Evolutionary conservation across 2,113 vertebrate species (phyloP), one percentile per base, ranked within the genome.

Genomic region (Ophthalmolycus amberensis): DNA sequence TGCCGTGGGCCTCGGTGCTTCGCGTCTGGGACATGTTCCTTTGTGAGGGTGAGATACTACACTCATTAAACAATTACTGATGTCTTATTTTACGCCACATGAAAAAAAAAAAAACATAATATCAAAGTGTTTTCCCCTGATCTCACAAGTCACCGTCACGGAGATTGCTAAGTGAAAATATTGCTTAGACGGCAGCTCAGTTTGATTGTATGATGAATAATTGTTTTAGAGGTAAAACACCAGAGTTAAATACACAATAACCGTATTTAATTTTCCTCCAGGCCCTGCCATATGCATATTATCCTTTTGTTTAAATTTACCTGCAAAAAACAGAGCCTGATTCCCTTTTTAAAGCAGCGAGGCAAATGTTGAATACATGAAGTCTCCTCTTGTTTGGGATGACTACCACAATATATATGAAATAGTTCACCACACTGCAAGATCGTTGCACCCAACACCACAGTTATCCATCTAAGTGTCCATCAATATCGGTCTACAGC

Each of bases 11-110:
- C 62, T 99, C 97, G 0, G 98, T 99, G 88, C 94, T 99, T 87
- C 96, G 98, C 0, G 94, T 99, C 80, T 99, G 98, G 98, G 98
- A 99, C 94, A 99, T 99, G 97, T 99, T 99, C 91, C 97, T 99
- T 56, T 99, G 98, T 5, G 98, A 99, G 94, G 98, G 98, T 98
- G 91, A 72, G 12, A 22, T 3, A 2, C 16, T 14, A 15, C 22
- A 20, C 70, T 9, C 8, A 5, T 54, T 9, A 20, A 69, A 54
- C 18, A 16, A 16, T 40, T 16, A 75, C 69, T 56, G 34, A 37
- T 12, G 0, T 56, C 4, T 37, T 72, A 9, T 12, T 38, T 16
- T 29, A 40, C 1, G 8, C 5, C 3, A 1, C 27, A 25, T 63
- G 20, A n/a, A 40, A 65, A 27, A 46, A n/a, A n/a, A 40, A 65